phyloP scores from a whole-genome alignment of 1,140 invertebrate genomes.

The Drosophila leontia region DNA sequence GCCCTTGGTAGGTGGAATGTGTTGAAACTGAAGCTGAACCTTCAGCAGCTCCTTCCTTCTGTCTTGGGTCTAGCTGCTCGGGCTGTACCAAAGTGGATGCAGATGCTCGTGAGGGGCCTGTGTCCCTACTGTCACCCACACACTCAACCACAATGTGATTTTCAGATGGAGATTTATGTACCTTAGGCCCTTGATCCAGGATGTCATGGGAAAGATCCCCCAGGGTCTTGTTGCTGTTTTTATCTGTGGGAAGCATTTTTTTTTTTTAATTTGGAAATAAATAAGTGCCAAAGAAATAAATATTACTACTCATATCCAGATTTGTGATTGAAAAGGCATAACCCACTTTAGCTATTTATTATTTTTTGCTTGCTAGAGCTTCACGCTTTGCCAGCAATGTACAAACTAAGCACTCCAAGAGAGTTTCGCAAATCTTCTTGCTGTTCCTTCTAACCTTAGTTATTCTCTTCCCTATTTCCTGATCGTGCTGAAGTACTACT shows the following conservation, averaged over 20 bases:
- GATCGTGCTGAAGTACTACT: constrained; percentile 29
- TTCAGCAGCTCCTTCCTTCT: neutral
- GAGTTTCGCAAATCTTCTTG: no score
- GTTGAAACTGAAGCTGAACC: neutral
- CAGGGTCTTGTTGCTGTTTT: neutral
- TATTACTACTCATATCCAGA: neutral
- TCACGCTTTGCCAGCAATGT: no score
- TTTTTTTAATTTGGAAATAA: constrained; percentile 7
- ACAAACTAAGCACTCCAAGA: no score
- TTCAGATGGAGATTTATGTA: neutral
- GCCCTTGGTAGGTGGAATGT: neutral
- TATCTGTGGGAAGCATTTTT: constrained; percentile 23
- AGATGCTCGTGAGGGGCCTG: no score
- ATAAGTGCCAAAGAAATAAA: neutral
- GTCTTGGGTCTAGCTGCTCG: neutral
- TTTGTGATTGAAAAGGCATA: neutral
- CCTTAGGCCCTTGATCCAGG: neutral
- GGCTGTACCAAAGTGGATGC: neutral
- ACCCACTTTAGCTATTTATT: neutral
- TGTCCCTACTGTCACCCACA: constrained; percentile 11
- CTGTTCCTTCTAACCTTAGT: neutral
- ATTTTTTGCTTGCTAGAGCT: neutral
- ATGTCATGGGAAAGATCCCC: constrained; percentile 36
- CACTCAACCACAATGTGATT: neutral
- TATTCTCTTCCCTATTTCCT: constrained; percentile 5